Evolutionary conservation across 2,888 invertebrate genomes (phyloP).

Genomic region (Drosophila quinaria): DNA sequence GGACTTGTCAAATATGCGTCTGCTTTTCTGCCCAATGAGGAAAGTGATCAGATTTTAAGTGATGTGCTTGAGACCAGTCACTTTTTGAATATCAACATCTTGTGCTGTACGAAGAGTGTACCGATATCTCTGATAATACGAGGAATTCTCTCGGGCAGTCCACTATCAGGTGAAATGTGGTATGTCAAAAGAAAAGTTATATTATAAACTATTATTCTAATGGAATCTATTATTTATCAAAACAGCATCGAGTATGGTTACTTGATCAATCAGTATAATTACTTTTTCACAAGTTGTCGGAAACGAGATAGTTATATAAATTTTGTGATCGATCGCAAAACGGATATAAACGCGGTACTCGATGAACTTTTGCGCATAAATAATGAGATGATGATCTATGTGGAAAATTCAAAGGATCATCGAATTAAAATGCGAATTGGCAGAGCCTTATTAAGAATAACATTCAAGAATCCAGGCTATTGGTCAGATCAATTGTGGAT

Average conservation of each 20-base stretch:
- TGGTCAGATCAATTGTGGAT: slow-evolving; percentile 69
- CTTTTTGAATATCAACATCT: slow-evolving; percentile 26
- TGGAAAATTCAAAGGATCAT: slow-evolving; percentile 81
- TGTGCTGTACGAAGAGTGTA: slow-evolving; percentile 25
- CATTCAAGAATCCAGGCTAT: slow-evolving; percentile 12
- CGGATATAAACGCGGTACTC: slow-evolving; percentile 22
- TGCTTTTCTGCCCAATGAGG: slow-evolving; percentile 23
- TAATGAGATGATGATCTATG: slow-evolving; percentile 66
- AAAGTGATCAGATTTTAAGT: slow-evolving; percentile 33
- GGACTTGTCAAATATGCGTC: slow-evolving; percentile 39
- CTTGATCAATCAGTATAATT: slow-evolving; percentile 46
- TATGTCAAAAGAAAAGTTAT: neutral
- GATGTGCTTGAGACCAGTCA: slow-evolving; percentile 39
- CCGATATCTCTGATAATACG: slow-evolving; percentile 36
- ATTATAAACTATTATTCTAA: neutral
- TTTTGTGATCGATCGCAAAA: slow-evolving; percentile 28
- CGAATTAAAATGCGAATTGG: slow-evolving; percentile 78
- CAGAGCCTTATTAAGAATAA: slow-evolving; percentile 38
- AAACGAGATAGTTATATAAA: slow-evolving; percentile 45
- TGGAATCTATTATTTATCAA: neutral
- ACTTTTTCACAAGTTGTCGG: slow-evolving; percentile 42
- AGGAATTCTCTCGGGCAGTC: slow-evolving; percentile 38
- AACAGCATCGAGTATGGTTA: slow-evolving; percentile 52
- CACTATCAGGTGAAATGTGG: slow-evolving; percentile 37
- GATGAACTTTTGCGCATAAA: slow-evolving; percentile 57